Percentiles rank a stretch among this genome's conserved stretches.
These are phyloP conservation scores for Fukomys damarensis DNA, from an alignment of 2,113 vertebrate species.

Conservation along the genomic window DNA sequence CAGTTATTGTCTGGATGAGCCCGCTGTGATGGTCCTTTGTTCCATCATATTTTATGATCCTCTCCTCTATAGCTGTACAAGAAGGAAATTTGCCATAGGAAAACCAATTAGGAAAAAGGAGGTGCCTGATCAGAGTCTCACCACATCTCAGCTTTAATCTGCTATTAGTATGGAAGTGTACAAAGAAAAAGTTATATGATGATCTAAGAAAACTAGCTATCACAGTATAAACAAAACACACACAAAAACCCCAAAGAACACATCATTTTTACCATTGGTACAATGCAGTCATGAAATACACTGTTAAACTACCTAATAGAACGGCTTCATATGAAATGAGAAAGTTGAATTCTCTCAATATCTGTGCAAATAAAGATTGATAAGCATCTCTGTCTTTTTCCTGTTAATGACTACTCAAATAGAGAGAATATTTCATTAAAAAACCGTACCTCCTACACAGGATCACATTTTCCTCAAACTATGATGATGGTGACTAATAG, in stretches of 20 bases:
- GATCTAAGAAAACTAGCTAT: background rate
- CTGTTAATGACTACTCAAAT: background rate
- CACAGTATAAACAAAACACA: background rate
- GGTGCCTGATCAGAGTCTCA: background rate
- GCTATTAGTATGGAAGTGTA: background rate
- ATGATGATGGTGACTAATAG: background rate
- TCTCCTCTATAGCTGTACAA: background rate
- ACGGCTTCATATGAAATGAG: background rate
- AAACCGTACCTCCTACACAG: background rate
- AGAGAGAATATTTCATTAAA: slow-evolving; percentile 36
- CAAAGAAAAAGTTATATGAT: background rate
- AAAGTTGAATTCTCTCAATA: background rate
- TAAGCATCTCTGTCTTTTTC: background rate
- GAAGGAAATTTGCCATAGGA: background rate
- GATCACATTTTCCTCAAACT: slow-evolving; percentile 35
- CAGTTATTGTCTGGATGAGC: background rate
- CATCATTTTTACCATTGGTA: background rate
- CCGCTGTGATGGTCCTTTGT: background rate
- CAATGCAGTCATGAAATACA: background rate
- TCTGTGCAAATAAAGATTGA: background rate
- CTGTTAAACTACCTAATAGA: background rate
- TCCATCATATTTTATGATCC: background rate
- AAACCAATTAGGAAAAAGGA: background rate
- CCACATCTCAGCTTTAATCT: background rate
- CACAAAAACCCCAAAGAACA: background rate